Evolutionary conservation across 1,140 invertebrate species (phyloP), one percentile per base, ranked within the genome.

Genomic region (Homalodisca vitripennis): DNA sequence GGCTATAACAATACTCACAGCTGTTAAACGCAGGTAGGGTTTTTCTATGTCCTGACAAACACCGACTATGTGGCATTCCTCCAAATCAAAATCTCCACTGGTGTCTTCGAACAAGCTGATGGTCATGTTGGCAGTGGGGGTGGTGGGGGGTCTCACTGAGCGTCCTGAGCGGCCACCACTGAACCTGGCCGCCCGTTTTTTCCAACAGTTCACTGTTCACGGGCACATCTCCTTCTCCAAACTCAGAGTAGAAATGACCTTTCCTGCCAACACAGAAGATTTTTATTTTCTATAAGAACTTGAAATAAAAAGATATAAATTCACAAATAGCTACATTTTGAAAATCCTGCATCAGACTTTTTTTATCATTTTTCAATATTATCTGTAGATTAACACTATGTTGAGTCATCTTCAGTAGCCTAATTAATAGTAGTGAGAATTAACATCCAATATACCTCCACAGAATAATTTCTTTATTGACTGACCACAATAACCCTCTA

Each of bases 31-130:
- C 53, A 99, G 85, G 80, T 98, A 99, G 51, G 89, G 91, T 79
- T 99, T 99, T 80, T 98, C 97, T 72, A 99, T 81, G 79, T 97
- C 91, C 78, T 85, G 86, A 82, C 92, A 97, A 1, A 93, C 95
- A 30, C 97, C 97, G 68, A 98, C 90, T 78, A 98, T 93, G 80
- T 95, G 92, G 78, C 92, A 87, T 78, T 90, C 87, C 73, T 88
- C 86, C 80, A 91, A 87, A 81, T 94, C 92, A 82, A 93, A 89
- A 74, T 91, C 89, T 57, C 83, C 82, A 60, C 82, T 82, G 34
- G 78, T 78, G 73, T 87, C 87, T 14, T 68, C 65, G 3, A 68
- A 65, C 0, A 68, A 31, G 79, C 74, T 82, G 73, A 27, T 55
- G 66, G 32, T 73, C 55, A 70, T 72, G 75, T 79, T 68, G 77